Evolutionary conservation across 2,797 vertebrate genomes (phyloP).

Genomic region (Clarias pachynema): DNA sequence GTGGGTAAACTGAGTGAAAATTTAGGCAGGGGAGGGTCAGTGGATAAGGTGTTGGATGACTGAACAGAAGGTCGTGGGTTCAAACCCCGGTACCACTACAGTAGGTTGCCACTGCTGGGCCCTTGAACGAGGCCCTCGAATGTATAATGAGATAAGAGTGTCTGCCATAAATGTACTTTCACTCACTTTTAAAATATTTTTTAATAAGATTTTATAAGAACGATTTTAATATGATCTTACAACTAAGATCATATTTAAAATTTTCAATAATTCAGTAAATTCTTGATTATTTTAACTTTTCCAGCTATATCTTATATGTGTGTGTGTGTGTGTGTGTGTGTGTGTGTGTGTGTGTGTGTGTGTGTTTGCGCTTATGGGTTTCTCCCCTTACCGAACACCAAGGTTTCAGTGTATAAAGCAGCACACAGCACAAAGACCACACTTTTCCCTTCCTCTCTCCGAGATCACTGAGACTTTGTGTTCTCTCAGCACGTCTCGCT

Average conservation of each 20-base stretch:
- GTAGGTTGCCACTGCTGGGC: too few species aligned
- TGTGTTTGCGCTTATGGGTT: slow-evolving; percentile 21
- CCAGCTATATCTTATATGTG: background rate
- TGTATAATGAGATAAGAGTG: too few species aligned
- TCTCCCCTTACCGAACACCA: slow-evolving; percentile 14
- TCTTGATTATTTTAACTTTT: background rate
- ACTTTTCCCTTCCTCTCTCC: slow-evolving; percentile 29
- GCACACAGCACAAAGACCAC: slow-evolving; percentile 18
- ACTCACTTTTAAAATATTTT: too few species aligned
- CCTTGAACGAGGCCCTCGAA: too few species aligned
- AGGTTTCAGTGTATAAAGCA: background rate
- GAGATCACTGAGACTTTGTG: slow-evolving; percentile 44
- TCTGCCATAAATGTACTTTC: too few species aligned
- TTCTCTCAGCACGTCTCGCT: slow-evolving; percentile 40
- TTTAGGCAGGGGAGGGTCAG: background rate
- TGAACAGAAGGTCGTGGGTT: too few species aligned
- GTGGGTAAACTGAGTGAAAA: too few species aligned
- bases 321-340: slow-evolving; percentile 24
- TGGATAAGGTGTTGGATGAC: too few species aligned
- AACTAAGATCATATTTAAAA: background rate
- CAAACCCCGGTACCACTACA: too few species aligned
- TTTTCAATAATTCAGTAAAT: background rate
- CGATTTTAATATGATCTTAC: background rate
- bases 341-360: slow-evolving; percentile 17
- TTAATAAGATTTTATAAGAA: too few species aligned